Evolutionary conservation across 2,888 invertebrate species (phyloP), one percentile per base, ranked within the genome.

Genomic region (Helleia helle): DNA sequence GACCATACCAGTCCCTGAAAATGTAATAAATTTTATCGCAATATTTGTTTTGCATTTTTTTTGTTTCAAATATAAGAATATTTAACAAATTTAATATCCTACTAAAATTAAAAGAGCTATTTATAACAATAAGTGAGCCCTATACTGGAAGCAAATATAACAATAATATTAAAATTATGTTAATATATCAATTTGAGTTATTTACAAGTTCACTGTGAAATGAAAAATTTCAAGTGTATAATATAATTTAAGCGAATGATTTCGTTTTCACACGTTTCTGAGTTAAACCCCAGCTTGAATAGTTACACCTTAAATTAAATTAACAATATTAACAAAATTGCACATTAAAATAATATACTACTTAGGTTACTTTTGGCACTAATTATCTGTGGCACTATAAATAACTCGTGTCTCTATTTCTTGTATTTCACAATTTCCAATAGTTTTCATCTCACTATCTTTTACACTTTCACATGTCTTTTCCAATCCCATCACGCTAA

Each of bases 311-410:
- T 77, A 74, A 71, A 72, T 66, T 70, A 73, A 71, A 72, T 67
- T 70, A 75, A 70, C 59, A 76, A 74, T 52, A 74, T 72, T 64
- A 75, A 76, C 72, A 73, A 76, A 80, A 83, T 81, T 85, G 85
- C 84, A 84, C 84, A 75, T 71, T 72, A 71, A 70, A 70, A 79
- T 71, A 76, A 64, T 68, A 40, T 39, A 31, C 76, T 83, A 83
- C 79, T 77, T 83, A 84, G 62, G 59, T 71, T 84, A 84, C 79
- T 84, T 87, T 88, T 88, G 88, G 87, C 88, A 88, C 88, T 88
- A 87, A 81, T 86, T 87, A 83, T 88, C 87, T 71, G 87, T 87
- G 81, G 85, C 80, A 75, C 86, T 86, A 75, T 84, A 84, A 66
- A 80, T 84, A 72, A 76, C 68, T 65, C 66, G 58, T 53, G 68